A percentile compares a stretch with the other conserved stretches of the same genome.
phyloP scores from a whole-genome alignment of 1,140 invertebrate species.

The Caerostris extrusa region DNA sequence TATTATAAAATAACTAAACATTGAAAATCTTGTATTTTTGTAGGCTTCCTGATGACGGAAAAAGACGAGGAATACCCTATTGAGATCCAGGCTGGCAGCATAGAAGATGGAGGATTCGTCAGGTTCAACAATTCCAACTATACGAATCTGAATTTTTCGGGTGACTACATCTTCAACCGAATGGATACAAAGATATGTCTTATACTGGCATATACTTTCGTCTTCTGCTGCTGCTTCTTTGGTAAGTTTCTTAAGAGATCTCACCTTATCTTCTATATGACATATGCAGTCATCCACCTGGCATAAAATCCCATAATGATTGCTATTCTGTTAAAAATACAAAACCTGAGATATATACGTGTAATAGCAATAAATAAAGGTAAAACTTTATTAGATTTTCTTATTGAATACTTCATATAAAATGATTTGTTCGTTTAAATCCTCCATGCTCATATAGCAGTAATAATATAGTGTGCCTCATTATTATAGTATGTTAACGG shows the following conservation, averaged over 20 bases:
- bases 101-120: neutral
- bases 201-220: slow-evolving; percentile 77
- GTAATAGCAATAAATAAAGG: too few species aligned
- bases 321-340: too few species aligned
- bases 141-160: slow-evolving; percentile 80
- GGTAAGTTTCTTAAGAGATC: slow-evolving; percentile 46
- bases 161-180: slow-evolving; percentile 78
- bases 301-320: too few species aligned
- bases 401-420: too few species aligned
- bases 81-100: neutral
- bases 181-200: slow-evolving; percentile 65
- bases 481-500: too few species aligned
- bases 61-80: slow-evolving; percentile 37
- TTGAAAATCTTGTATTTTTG: neutral
- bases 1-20: neutral
- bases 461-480: too few species aligned
- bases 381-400: too few species aligned
- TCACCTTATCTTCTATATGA: too few species aligned
- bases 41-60: slow-evolving; percentile 47
- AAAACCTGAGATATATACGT: too few species aligned
- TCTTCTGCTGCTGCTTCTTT: slow-evolving; percentile 78
- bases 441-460: too few species aligned
- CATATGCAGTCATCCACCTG: too few species aligned
- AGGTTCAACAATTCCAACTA: slow-evolving; percentile 15
- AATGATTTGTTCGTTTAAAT: too few species aligned